Evolutionary conservation across 2,888 invertebrate species (phyloP), one percentile per base, ranked within the genome.

Genomic region (Copidosoma aretas): DNA sequence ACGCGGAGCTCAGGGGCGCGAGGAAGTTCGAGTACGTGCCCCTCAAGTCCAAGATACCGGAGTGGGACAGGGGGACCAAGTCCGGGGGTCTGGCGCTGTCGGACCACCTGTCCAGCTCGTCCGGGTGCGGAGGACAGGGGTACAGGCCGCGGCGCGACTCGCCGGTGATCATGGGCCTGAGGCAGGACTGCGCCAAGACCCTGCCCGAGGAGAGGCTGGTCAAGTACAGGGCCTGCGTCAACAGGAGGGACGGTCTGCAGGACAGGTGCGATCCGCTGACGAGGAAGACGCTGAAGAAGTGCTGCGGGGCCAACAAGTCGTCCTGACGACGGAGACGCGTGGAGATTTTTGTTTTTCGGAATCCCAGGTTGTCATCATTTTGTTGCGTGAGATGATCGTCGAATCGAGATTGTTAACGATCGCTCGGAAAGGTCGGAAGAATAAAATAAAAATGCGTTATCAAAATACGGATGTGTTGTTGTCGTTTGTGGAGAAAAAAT

Each of bases 231-330:
- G 57, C 67, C 0, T 77, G 77, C 60, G 68, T 76, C 0, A 66
- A 70, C 19, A 79, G 75, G 68, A 76, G 75, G 32, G 76, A 79
- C 41, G 80, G 78, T 10, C 73, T 79, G 60, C 79, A 79, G 64
- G 78, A 78, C 51, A 72, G 76, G 58, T 78, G 76, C 56, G 62
- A 56, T 21, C 39, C 58, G 0, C 1, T 72, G 8, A 0, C 68
- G 4, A 46, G 32, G 15, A 60, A 19, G 1, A 65, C 68, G 0
- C 3, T 72, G 12, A 65, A 46, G 25, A 67, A 57, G 8, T 71
- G 71, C n/a, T 62, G 61, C 21, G 73, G 22, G 71, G 5, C 43
- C 58, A 14, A 8, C 2, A 24, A 46, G 3, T 46, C n/a, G n/a
- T n/a, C n/a, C n/a, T n/a, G n/a, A n/a, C n/a, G n/a, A n/a, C n/a